Percentiles rank a stretch among this genome's conserved stretches.
Conservation (phyloP, 2,888 invertebrate genomes). For the Amphiduros pacificus region DNA sequence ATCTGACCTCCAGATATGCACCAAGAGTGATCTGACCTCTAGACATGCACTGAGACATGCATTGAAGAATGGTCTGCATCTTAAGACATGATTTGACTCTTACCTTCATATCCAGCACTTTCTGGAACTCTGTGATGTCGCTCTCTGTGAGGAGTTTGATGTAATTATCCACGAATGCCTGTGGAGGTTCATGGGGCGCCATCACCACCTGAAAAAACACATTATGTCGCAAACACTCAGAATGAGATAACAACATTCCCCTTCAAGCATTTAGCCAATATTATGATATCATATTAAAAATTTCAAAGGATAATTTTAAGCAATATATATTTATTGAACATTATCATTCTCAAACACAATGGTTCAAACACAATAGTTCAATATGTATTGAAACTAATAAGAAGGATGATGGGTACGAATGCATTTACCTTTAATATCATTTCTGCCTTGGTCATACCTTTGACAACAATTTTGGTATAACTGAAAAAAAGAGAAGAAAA, state of each 20-base stretch:
- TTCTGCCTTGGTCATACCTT: slow-evolving; percentile 95
- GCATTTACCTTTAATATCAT: slow-evolving; percentile 99
- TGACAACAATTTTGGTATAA: slow-evolving; percentile 73
- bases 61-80: too few species aligned
- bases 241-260: background rate
- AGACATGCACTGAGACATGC: too few species aligned
- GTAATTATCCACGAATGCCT: slow-evolving; percentile 84
- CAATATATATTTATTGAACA: background rate
- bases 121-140: slow-evolving; percentile 87
- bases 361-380: background rate
- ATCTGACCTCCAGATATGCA: too few species aligned
- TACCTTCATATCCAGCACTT: slow-evolving; percentile 92
- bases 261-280: background rate
- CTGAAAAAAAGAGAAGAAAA: slow-evolving; percentile 45
- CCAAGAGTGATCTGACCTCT: too few species aligned
- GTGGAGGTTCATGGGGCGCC: slow-evolving; percentile 81
- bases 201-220: slow-evolving; percentile 74
- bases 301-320: background rate
- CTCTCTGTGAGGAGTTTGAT: slow-evolving; percentile 87
- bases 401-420: too few species aligned
- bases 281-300: background rate
- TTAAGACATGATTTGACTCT: too few species aligned
- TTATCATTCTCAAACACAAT: background rate
- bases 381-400: too few species aligned
- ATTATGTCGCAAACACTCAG: slow-evolving; percentile 12